phyloP scores from a whole-genome alignment of 2,888 invertebrate species.

The Zhuqinia jingwanae region DNA sequence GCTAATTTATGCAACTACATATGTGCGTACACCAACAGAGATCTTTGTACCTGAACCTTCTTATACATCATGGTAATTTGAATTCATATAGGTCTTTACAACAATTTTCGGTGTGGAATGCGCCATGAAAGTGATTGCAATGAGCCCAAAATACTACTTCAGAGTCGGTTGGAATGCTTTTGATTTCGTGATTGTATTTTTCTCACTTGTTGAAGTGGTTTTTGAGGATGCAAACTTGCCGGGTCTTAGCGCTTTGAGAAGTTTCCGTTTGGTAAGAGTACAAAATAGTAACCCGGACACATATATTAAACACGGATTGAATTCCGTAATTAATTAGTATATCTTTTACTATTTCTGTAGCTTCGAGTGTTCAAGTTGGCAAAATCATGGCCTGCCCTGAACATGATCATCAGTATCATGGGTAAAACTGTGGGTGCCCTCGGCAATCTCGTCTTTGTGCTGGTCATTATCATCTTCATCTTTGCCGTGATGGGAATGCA shows the following conservation, averaged over 20 bases:
- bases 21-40: too few species aligned
- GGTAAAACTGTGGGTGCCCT: slow-evolving; percentile 97
- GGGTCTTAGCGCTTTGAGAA: slow-evolving; percentile 85
- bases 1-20: too few species aligned
- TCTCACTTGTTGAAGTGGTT: slow-evolving; percentile 91
- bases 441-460: slow-evolving; percentile 98
- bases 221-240: slow-evolving; percentile 78
- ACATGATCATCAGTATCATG: slow-evolving; percentile 98
- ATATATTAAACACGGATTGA: not conserved
- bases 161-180: slow-evolving; percentile 99
- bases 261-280: slow-evolving; percentile 93
- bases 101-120: slow-evolving; percentile 77
- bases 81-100: slow-evolving; percentile 68
- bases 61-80: too few species aligned
- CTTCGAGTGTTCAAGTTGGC: slow-evolving; percentile 93
- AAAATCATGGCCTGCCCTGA: slow-evolving; percentile 99
- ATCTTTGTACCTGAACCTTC: too few species aligned
- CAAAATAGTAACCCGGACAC: not conserved
- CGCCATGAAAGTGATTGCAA: slow-evolving; percentile 92
- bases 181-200: slow-evolving; percentile 79
- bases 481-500: slow-evolving; percentile 99
- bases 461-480: slow-evolving; percentile 99
- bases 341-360: slow-evolving; percentile 83
- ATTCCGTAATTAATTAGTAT: not conserved
- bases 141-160: slow-evolving; percentile 98